Conservation (phyloP, 2,888 invertebrate species). For the Octodonta nipae region DNA sequence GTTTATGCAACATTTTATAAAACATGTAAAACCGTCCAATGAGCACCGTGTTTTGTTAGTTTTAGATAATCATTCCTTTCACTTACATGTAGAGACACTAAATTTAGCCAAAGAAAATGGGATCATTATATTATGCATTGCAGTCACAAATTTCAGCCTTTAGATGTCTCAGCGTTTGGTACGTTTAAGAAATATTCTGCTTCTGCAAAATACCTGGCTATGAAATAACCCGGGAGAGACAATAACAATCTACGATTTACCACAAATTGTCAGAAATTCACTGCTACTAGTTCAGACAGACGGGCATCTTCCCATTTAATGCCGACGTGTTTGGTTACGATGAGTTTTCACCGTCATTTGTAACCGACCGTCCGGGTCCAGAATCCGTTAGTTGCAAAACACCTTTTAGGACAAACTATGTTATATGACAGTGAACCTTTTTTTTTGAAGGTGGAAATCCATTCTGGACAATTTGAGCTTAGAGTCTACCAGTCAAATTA, state of each 20-base stretch:
- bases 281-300: conserved; percentile 5
- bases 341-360: conserved; percentile 2
- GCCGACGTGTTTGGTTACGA: conserved; percentile 3
- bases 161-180: conserved; percentile 1
- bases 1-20: conserved; percentile 5
- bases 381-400: too few relatives aligned
- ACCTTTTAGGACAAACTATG: too few relatives aligned
- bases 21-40: conserved; percentile 5
- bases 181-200: conserved; percentile 2
- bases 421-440: too few relatives aligned
- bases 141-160: neutral
- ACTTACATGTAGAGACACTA: conserved; percentile 4
- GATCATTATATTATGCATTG: neutral
- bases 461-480: too few relatives aligned
- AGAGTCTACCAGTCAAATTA: too few relatives aligned
- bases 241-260: conserved; percentile 4
- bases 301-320: conserved; percentile 6
- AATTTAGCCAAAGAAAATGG: conserved; percentile 4
- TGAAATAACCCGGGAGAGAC: conserved; percentile 4
- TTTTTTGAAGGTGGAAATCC: too few relatives aligned
- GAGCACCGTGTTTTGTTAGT: conserved; percentile 4
- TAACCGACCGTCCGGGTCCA: conserved; percentile 2
- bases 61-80: conserved; percentile 5
- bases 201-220: conserved; percentile 5
- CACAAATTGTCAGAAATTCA: conserved; percentile 4